A percentile compares a stretch with the other conserved stretches of the same genome.
These are phyloP conservation scores for Macropodus opercularis DNA, from an alignment of 2,797 vertebrate species.

Conservation along the genomic window DNA sequence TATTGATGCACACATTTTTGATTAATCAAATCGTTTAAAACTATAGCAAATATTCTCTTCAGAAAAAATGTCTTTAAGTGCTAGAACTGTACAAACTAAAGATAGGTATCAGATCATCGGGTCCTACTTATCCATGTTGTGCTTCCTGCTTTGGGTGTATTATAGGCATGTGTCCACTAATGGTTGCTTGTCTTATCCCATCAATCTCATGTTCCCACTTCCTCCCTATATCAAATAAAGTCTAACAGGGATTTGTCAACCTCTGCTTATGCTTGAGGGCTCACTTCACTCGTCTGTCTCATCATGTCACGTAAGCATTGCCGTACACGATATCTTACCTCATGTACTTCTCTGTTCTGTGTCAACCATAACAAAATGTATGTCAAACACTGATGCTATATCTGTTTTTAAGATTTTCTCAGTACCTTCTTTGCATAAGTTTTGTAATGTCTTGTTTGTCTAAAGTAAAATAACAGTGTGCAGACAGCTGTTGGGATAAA, in stretches of 20 bases:
- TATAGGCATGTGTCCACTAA: conserved; percentile 17
- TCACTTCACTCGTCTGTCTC: conserved; percentile 38
- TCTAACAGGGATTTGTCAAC: conserved; percentile 30
- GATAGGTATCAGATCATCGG: conserved; percentile 5
- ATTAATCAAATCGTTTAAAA: too few relatives aligned
- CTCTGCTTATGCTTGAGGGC: conserved; percentile 31
- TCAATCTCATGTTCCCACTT: conserved; percentile 53
- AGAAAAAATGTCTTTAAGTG: too few relatives aligned
- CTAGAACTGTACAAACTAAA: too few relatives aligned
- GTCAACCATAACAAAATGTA: conserved; percentile 22
- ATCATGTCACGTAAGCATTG: conserved; percentile 52
- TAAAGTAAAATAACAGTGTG: too few relatives aligned
- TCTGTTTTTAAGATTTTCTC: conserved; percentile 13
- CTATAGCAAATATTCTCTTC: too few relatives aligned
- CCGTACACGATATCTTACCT: conserved; percentile 31
- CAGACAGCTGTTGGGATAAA: neutral
- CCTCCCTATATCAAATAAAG: conserved; percentile 62
- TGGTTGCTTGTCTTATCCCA: conserved; percentile 22
- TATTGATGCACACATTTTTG: too few relatives aligned
- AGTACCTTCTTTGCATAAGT: neutral
- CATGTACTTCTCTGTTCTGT: conserved; percentile 19
- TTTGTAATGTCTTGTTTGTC: neutral
- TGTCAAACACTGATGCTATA: conserved; percentile 11
- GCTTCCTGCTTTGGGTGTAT: conserved; percentile 3
- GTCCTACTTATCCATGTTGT: neutral